Conservation (phyloP, 1,140 invertebrate species). For the Bathynomus jamesi region DNA sequence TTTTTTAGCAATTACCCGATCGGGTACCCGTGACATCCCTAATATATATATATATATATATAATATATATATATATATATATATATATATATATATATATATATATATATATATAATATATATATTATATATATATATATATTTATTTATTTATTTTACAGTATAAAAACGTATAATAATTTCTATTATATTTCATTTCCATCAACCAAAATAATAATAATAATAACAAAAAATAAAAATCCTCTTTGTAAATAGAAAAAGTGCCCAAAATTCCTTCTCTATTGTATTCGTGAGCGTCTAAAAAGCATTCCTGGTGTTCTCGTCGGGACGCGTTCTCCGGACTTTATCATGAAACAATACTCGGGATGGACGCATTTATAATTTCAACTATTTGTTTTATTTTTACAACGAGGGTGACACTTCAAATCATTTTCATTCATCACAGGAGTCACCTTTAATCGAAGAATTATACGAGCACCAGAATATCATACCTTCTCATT, state of each 20-base stretch:
- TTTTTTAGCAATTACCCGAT: too few relatives aligned
- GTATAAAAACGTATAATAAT: background rate
- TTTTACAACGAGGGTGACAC: too few relatives aligned
- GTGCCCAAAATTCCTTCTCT: too few relatives aligned
- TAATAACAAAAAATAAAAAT: background rate
- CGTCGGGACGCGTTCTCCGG: too few relatives aligned
- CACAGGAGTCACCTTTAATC: too few relatives aligned
- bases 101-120: background rate
- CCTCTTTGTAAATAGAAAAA: background rate
- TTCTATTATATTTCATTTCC: background rate
- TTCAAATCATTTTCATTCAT: too few relatives aligned
- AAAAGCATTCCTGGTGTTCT: too few relatives aligned
- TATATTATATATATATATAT: background rate
- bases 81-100: background rate
- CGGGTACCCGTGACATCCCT: too few relatives aligned
- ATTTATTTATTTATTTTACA: background rate
- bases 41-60: background rate
- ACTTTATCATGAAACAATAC: too few relatives aligned
- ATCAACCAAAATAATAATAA: background rate
- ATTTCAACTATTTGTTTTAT: background rate
- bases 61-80: background rate
- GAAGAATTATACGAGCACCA: too few relatives aligned
- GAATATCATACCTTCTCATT: background rate
- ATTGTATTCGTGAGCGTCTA: too few relatives aligned
- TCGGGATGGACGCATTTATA: background rate